Conservation (phyloP, 2,888 invertebrate genomes). For the Agelastica alni region DNA sequence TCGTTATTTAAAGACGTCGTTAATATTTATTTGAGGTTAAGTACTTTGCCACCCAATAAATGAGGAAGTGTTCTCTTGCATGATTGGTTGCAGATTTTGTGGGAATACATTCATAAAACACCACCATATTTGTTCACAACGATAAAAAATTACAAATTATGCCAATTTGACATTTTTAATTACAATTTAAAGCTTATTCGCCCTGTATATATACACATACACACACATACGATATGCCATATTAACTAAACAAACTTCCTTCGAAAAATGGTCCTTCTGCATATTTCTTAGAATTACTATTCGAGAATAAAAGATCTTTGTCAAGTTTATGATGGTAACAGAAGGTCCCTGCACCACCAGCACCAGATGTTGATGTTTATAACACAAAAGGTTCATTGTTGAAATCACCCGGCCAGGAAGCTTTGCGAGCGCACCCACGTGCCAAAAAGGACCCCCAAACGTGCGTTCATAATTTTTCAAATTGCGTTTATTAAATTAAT, state of each 20-base stretch:
- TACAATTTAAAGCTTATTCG: neutral
- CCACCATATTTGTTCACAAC: no score
- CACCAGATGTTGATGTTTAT: slow-evolving; percentile 1
- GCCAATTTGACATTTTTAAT: no score
- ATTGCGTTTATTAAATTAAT: no score
- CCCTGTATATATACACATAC: neutral
- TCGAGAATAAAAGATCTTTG: neutral
- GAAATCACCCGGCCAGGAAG: neutral
- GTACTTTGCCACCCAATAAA: neutral
- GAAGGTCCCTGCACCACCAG: neutral
- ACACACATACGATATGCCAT: neutral
- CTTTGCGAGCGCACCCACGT: neutral
- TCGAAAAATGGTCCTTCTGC: neutral
- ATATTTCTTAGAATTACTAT: neutral
- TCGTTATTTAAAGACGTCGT: neutral
- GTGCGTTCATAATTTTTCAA: neutral
- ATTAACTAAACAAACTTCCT: slow-evolving; percentile 2
- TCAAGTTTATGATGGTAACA: neutral
- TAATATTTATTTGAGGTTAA: slow-evolving; percentile 2
- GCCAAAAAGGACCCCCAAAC: neutral
- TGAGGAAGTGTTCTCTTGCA: neutral
- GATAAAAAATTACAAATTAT: no score
- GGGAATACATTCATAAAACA: no score
- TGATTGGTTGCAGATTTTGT: no score
- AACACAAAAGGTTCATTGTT: neutral